A percentile compares a stretch with the other conserved stretches of the same genome.
phyloP scores from a whole-genome alignment of 2,888 invertebrate species.

The Lycia hirtaria region DNA sequence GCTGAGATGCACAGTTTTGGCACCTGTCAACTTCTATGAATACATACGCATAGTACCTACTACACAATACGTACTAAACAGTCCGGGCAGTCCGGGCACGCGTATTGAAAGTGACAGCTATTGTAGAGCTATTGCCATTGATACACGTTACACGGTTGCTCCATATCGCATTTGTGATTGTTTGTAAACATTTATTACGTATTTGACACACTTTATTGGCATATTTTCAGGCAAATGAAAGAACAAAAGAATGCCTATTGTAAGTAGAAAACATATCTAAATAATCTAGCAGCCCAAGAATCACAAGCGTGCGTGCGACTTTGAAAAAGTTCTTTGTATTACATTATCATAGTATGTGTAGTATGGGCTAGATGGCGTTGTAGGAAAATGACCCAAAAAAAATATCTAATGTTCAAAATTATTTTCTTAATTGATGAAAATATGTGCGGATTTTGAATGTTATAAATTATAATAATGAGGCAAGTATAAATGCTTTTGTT shows the following conservation, averaged over 20 bases:
- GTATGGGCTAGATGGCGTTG: no score
- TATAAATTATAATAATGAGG: not conserved
- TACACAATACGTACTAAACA: constrained; percentile 10
- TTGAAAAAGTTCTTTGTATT: no score
- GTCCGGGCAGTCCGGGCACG: constrained; percentile 12
- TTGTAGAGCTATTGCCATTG: constrained; percentile 5
- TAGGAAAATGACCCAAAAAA: no score
- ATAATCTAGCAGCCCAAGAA: no score
- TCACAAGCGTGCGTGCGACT: no score
- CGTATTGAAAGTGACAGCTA: constrained; percentile 8
- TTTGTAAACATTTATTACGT: constrained; percentile 23
- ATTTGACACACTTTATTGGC: constrained; percentile 1
- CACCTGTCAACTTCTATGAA: constrained; percentile 11
- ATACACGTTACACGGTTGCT: constrained; percentile 10
- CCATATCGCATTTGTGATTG: constrained; percentile 17
- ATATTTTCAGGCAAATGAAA: constrained; percentile 1
- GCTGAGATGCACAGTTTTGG: not conserved
- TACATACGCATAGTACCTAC: not conserved
- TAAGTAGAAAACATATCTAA: no score
- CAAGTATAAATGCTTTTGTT: constrained; percentile 11
- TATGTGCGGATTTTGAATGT: not conserved
- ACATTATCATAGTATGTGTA: no score
- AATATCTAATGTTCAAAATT: no score
- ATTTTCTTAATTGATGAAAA: no score
- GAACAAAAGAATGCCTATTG: no score